Base-by-base conservation (phyloP, 1,140 invertebrate species). In the Drosophila ercepeae region DNA sequence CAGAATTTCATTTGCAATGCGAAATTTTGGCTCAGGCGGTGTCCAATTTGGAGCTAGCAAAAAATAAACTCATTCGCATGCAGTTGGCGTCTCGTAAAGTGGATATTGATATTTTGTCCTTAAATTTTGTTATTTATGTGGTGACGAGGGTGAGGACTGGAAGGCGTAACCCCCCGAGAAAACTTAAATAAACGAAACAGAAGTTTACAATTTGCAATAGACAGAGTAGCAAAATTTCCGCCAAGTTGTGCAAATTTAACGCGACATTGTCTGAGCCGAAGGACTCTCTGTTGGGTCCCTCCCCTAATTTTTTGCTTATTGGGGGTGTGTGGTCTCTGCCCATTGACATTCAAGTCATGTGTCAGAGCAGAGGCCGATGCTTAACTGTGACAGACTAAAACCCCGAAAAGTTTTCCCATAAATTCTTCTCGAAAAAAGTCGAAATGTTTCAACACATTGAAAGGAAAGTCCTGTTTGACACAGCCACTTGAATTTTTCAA, bases 41-140 rank as follows among this genome's bases (percentile, higher is more conserved):
- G 52, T 54, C 58, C 64, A 27, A 67, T 67, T 67, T 60, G 42
- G 36, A 44, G 42, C 23, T 18, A 52, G 36, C 48, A 39, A 27
- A 27, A 59, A 48, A 34, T 39, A 19, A 63, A 49, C 82, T 88
- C 74, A 88, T 88, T 88, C 83, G 51, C 71, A 88, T 88, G 84
- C 83, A 89, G 75, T 83, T 75, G 75, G 54, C 83, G 71, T 88
- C 25, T 41, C 54, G 53, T 60, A 88, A 88, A 88, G 83, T 88
- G 83, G 83, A 88, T 89, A 88, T 88, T 88, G 83, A 88, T 88
- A 88, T 88, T 88, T 88, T 89, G 83, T 89, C 59, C 78, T 88
- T 83, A 89, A 89, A 89, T 89, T 83, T 83, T 63, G 83, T 88
- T 88, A 88, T 89, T 89, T 88, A 88, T 88, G 78, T 82, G 76